Evolutionary conservation across 1,140 invertebrate species (phyloP), one percentile per base, ranked within the genome.

Genomic region (Euborellia annulipes): DNA sequence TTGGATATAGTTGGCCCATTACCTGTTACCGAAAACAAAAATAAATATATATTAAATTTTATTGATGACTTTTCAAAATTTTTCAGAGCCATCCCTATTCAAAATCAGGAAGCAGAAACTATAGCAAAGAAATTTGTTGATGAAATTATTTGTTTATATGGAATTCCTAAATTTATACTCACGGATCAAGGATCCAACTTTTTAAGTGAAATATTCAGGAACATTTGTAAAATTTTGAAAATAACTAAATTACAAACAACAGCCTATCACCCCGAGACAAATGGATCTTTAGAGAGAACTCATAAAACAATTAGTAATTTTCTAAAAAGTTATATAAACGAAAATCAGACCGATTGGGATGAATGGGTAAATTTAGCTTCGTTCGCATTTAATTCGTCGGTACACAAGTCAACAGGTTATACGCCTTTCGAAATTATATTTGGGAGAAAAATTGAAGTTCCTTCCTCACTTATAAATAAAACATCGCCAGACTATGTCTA

Each of bases 1-100:
- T 20, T 61, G n/a, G 58, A 62, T 39, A 54, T 61, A 0, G 54
- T 60, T 1, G 58, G 59, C 1, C 58, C 54, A 1, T 36, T 60
- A 23, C 51, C 53, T 3, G 17, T 47, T 36, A 53, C 53, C 0
- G 27, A 47, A 11, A 14, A 22, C 1, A 54, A 54, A 4, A 57
- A 58, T 43, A 55, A 54, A 46, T 60, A 50, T 46, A 53, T 61
- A 19, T 27, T 62, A 3, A 58, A 57, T 2, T 40, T 56, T 30
- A 55, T 60, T 42, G 55, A 58, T 43, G 41, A 54, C 14, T 36
- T 63, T 14, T 53, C 56, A 0, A 62, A 61, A 51, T 62, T 51
- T 37, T 46, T 42, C 1, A 20, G 44, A 8, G 52, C 54, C 0
- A 22, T 44, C 2, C 40, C 57, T 3, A 7, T 60, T 18, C 49